A percentile compares a stretch with the other conserved stretches of the same genome.
phyloP scores from a whole-genome alignment of 2,113 vertebrate species.

The Myiopsitta monachus region DNA sequence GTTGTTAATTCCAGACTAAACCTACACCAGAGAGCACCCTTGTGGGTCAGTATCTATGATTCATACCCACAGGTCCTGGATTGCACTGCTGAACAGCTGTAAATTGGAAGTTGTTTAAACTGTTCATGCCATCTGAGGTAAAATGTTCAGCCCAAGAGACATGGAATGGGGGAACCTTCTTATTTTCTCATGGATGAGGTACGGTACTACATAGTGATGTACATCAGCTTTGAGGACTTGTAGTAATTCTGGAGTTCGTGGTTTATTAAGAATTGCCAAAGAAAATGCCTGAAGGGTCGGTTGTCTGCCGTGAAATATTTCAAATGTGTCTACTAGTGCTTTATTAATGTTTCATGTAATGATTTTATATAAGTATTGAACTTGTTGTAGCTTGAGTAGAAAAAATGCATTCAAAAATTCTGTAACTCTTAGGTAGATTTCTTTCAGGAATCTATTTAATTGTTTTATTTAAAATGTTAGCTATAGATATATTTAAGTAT shows the following conservation, averaged over 20 bases:
- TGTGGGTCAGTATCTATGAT: not conserved
- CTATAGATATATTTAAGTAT: slow-evolving; percentile 17
- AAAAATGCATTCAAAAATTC: slow-evolving; percentile 57
- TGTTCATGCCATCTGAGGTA: not conserved
- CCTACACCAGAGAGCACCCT: not conserved
- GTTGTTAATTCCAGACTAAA: not conserved
- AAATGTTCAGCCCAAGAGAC: slow-evolving; percentile 28
- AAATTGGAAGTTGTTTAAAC: slow-evolving; percentile 8
- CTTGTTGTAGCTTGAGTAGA: slow-evolving; percentile 48
- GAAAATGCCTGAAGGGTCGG: slow-evolving; percentile 44
- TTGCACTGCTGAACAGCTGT: not conserved
- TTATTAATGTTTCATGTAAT: slow-evolving; percentile 44
- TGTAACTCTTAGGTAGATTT: slow-evolving; percentile 37
- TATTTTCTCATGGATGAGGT: not conserved
- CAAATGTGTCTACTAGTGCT: slow-evolving; percentile 31
- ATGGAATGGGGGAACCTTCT: not conserved
- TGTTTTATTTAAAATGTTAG: slow-evolving; percentile 34
- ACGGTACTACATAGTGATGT: not conserved
- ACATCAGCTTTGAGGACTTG: slow-evolving; percentile 19
- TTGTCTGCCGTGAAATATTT: slow-evolving; percentile 69
- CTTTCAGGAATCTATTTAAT: slow-evolving; percentile 22
- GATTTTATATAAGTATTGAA: slow-evolving; percentile 53
- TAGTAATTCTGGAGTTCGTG: slow-evolving; percentile 39
- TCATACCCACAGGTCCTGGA: not conserved
- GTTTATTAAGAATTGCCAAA: slow-evolving; percentile 66